Percentiles rank a stretch among this genome's conserved stretches.
These are phyloP conservation scores for Raja brachyura DNA, from an alignment of 2,113 vertebrate species.

Conservation along the genomic window DNA sequence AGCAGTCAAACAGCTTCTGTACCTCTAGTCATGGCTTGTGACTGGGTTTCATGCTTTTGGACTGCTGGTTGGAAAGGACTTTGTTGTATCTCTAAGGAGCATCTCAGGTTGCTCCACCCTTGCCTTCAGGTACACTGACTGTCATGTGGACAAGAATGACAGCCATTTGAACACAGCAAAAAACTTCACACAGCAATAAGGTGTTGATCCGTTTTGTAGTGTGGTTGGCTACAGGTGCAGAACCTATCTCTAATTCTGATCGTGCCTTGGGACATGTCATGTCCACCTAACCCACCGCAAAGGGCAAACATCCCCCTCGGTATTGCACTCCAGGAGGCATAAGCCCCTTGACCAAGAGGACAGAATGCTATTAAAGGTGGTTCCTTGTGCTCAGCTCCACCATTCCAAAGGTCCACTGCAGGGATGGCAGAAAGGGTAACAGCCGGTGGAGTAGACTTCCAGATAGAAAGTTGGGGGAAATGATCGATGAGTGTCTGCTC, in stretches of 20 bases:
- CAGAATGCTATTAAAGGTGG: background rate
- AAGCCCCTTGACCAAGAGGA: background rate
- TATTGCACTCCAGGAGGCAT: background rate
- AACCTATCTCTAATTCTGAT: background rate
- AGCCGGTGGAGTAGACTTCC: background rate
- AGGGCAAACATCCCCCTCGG: background rate
- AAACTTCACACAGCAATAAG: constrained; percentile 23
- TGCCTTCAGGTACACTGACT: constrained; percentile 3
- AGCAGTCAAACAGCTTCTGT: background rate
- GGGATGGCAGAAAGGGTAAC: background rate
- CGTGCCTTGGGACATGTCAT: constrained; percentile 17
- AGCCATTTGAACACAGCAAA: constrained; percentile 14
- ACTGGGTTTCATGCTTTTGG: background rate
- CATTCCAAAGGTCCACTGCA: background rate
- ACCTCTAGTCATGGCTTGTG: background rate
- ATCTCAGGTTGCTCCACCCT: constrained; percentile 10
- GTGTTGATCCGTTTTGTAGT: background rate
- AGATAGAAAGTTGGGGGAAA: background rate
- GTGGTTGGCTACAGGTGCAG: background rate
- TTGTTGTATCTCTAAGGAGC: background rate
- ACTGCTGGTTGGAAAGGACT: background rate
- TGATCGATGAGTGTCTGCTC: background rate
- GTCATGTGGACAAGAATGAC: background rate
- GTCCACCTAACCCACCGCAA: background rate
- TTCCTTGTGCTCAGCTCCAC: background rate